phyloP scores from a whole-genome alignment of 2,888 invertebrate species.

The Parnassius orleans region DNA sequence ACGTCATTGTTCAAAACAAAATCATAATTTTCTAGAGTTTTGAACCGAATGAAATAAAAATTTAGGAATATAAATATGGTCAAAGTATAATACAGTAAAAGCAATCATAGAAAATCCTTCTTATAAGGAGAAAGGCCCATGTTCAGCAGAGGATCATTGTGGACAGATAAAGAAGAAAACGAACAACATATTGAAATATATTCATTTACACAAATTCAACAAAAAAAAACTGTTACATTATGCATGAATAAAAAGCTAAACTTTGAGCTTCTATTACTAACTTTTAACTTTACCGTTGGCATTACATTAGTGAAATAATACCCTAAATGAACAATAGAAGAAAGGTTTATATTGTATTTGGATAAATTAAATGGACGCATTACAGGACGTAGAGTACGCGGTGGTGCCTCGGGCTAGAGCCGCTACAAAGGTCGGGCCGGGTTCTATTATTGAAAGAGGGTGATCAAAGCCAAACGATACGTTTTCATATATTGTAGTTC shows the following conservation, averaged over 20 bases:
- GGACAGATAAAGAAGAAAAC: no score
- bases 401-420: constrained; percentile 50
- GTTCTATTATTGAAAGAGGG: constrained; percentile 74
- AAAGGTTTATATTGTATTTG: constrained; percentile 44
- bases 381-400: constrained; percentile 43
- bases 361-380: constrained; percentile 71
- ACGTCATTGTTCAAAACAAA: background rate
- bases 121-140: no score
- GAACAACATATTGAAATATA: no score
- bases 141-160: no score
- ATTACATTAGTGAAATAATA: constrained; percentile 44
- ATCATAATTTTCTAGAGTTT: no score
- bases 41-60: no score
- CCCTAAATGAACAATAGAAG: constrained; percentile 43
- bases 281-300: constrained; percentile 19
- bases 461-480: constrained; percentile 74
- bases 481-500: constrained; percentile 64
- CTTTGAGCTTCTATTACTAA: constrained; percentile 22
- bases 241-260: constrained; percentile 21
- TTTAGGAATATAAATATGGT: no score
- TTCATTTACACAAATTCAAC: no score
- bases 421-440: constrained; percentile 56
- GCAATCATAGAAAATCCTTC: no score
- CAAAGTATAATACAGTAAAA: no score
- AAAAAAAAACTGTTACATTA: background rate